These are phyloP conservation scores for Poecilia latipinna DNA, from an alignment of 2,113 vertebrate species.

Conservation along the genomic window DNA sequence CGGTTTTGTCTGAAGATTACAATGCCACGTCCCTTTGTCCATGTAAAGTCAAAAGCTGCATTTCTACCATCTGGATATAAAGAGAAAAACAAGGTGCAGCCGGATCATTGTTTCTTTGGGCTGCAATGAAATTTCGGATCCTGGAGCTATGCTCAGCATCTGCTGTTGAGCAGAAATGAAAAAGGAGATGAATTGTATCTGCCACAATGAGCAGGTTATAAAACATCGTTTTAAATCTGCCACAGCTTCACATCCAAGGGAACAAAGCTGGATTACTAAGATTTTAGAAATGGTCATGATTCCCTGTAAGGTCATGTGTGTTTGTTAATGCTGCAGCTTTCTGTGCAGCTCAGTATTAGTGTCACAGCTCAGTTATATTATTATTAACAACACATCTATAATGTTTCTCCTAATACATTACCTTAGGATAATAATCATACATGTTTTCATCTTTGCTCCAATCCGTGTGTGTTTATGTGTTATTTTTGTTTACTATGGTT, in stretches of 20 bases:
- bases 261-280: not conserved
- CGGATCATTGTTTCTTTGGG: not conserved
- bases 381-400: not conserved
- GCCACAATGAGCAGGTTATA: not conserved
- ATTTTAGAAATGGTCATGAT: not conserved
- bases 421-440: too few relatives aligned
- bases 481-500: too few relatives aligned
- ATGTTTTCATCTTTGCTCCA: too few relatives aligned
- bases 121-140: not conserved
- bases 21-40: not conserved
- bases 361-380: not conserved
- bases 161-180: not conserved
- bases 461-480: too few relatives aligned
- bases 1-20: not conserved
- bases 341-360: not conserved
- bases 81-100: not conserved
- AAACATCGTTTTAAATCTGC: not conserved
- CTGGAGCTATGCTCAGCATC: not conserved
- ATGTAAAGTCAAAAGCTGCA: not conserved
- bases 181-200: not conserved
- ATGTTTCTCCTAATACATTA: too few relatives aligned
- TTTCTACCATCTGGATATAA: not conserved
- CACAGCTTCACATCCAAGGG: not conserved
- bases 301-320: not conserved
- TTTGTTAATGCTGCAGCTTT: too few relatives aligned